Evolutionary conservation across 2,888 invertebrate genomes (phyloP), one percentile per base, ranked within the genome.

Genomic region (Sesia bembeciformis): DNA sequence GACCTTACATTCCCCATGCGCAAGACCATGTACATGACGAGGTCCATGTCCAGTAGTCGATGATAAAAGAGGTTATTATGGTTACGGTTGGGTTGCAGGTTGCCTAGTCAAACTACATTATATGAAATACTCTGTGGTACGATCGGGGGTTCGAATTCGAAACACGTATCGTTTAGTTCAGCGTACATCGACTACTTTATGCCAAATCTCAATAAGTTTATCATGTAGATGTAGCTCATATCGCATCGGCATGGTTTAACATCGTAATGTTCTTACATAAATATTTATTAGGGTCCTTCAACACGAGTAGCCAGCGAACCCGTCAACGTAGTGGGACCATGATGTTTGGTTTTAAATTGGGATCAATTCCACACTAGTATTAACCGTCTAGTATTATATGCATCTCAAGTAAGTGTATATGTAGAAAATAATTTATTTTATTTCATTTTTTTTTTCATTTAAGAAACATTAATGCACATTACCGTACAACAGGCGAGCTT

Each of bases 201-300:
- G 46, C 8, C 23, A 46, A 46, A 46, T 46, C 46, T 23, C 23
- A 46, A 46, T 23, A 23, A 46, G 23, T 46, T 46, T 7, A 8
- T 8, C 46, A 46, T 46, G 46, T n/a, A 46, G 23, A 46, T 46
- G 23, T 23, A 23, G 23, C 23, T n/a, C 46, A 46, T 46, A 46
- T 46, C n/a, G 46, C 23, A 8, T 46, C 46, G n/a, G 46, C 23
- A 46, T 23, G 39, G 57, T 52, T 65, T 67, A 67, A 67, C 66
- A 66, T 72, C 60, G 67, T 61, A 73, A 78, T 72, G 73, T 65
- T 72, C 73, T 67, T 67, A 70, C 79, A 81, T 83, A 82, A 83
- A 83, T 82, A 82, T 82, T 83, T 82, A 82, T 81, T 74, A 72
- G 67, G 76, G 77, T 78, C 72, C 72, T 73, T 72, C 66, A 64